Evolutionary conservation across 2,113 vertebrate species (phyloP), one percentile per base, ranked within the genome.

Genomic region (Jacana jacana): DNA sequence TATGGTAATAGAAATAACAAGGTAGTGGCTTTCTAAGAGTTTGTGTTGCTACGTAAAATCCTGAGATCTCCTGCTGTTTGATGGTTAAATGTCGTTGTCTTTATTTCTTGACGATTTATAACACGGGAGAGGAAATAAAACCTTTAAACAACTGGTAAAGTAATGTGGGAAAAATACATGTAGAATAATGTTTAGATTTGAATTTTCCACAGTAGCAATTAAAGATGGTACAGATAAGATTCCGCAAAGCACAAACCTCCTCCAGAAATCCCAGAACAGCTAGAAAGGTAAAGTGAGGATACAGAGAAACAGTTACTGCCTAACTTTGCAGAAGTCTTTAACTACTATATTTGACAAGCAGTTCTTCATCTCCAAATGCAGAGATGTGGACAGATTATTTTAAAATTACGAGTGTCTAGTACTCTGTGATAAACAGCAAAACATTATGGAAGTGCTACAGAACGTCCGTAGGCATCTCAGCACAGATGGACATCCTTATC

Each of bases 261-360:
- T 91, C 79, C 89, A 92, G 87, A 92, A 94, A 93, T 84, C 84
- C n/a, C 73, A 87, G 73, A 92, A 87, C 33, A 84, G 35, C 64
- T 73, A 70, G n/a, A 94, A 86, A 88, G 86, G 81, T 93, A 33
- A 94, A 60, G 19, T 61, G 48, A 91, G 94, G 93, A 81, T 76
- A 89, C 48, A 33, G 73, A 82, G 75, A 57, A 49, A 46, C 28
- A 52, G 33, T 80, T 91, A 52, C 86, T 81, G 11, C 69, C 70
- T 13, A 91, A 4, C 55, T 78, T 73, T 81, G 81, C 33, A 78
- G 69, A 55, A 78, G 35, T 86, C 55, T 78, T 86, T 40, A 92
- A 91, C 73, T 80, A 28, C 37, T 70, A 0, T 54, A 24, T 90
- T 63, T 83, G 60, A 37, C 58, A 92, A 65, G 37, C 13, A 12